A percentile compares a stretch with the other conserved stretches of the same genome.
Evolutionary conservation across 2,113 vertebrate species (phyloP).

Genomic region (Microcebus griseorufus): DNA sequence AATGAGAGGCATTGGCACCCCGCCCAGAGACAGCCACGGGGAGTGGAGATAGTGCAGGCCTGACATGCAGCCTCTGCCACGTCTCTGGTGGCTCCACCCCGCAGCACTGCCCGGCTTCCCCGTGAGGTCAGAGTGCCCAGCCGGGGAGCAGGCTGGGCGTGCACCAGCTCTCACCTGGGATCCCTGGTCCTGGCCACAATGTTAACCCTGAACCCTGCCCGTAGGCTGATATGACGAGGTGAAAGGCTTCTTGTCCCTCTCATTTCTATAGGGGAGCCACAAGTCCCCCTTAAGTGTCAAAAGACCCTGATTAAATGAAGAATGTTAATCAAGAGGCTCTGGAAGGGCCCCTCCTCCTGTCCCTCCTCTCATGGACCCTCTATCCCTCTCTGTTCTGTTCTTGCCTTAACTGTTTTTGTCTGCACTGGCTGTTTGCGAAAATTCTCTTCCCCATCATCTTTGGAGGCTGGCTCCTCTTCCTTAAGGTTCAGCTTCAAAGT

Average conservation of each 20-base stretch:
- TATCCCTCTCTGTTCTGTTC: not conserved
- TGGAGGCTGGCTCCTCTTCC: not conserved
- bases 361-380: not conserved
- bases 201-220: not conserved
- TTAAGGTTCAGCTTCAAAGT: not conserved
- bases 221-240: not conserved
- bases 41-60: not conserved
- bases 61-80: not conserved
- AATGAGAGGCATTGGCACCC: not conserved
- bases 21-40: not conserved
- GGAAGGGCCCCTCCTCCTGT: not conserved
- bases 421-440: not conserved
- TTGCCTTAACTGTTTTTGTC: not conserved
- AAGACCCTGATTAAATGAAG: not conserved
- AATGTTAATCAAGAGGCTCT: not conserved
- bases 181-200: not conserved
- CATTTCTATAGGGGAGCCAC: not conserved
- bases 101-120: not conserved
- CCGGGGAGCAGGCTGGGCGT: not conserved
- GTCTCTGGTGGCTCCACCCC: not conserved
- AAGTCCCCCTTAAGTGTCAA: not conserved
- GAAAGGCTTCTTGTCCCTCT: not conserved
- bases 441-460: not conserved
- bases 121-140: not conserved
- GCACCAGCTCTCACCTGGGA: not conserved